Base-by-base conservation (phyloP, 1,140 invertebrate genomes). In the Drosophila simulans region DNA sequence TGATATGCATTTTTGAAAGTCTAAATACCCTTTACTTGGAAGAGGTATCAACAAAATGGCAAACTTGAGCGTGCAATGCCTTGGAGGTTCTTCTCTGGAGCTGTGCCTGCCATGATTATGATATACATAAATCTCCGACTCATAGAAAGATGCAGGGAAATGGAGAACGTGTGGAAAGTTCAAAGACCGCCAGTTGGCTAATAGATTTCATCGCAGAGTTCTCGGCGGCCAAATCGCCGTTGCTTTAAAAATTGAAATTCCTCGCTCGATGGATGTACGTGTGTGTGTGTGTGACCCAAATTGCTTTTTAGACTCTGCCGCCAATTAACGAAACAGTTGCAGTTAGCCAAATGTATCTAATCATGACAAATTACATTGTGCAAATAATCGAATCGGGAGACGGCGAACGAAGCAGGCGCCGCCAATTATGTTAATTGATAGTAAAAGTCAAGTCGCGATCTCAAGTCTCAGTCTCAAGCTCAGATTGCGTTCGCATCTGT, bases 371-470 rank as follows among this genome's bases (percentile, higher is more conserved):
- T 77, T 77, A 70, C 60, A 77, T 77, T 77, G 81, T 60, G 66
- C 65, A 84, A 84, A 79, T 70, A 70, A 83, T 83, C 62, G 34
- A 69, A 59, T 71, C 42, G 39, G 64, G 43, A 73, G 73, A 65
- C 57, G 42, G 49, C 68, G 59, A 77, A 31, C 34, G 37, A 5
- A 22, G 40, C 63, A 60, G 53, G 58, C 56, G 76, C 76, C 55
- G 66, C 76, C 84, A 88, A 88, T 88, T 89, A 88, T 88, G 84
- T 89, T 88, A 88, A 88, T 88, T 89, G 75, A 72, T 83, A 77
- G 75, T 83, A 82, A 86, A 86, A 88, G 85, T 82, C 82, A 70
- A 76, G 69, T 62, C 42, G 59, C 54, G 37, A 39, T 40, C 48
- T 45, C 31, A 52, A 52, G 63, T 37, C 42, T 71, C 42, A 17